These are phyloP conservation scores for Propithecus coquereli DNA, from an alignment of 2,113 vertebrate genomes.

Conservation along the genomic window DNA sequence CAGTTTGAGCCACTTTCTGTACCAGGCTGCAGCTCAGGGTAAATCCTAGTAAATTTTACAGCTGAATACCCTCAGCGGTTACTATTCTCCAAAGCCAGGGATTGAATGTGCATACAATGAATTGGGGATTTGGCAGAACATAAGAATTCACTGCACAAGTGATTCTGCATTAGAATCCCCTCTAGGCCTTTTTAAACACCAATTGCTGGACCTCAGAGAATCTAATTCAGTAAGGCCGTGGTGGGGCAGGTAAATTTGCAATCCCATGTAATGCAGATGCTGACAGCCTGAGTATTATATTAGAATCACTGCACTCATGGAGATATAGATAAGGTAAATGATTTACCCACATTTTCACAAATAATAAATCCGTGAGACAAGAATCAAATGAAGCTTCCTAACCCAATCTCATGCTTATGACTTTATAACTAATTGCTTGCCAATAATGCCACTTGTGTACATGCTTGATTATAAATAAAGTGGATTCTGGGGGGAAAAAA, in stretches of 20 bases:
- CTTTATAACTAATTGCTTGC: neutral
- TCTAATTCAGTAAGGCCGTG: neutral
- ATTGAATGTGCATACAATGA: neutral
- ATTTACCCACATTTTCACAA: neutral
- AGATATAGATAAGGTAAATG: neutral
- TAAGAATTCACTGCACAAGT: neutral
- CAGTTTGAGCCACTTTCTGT: neutral
- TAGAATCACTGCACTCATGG: neutral
- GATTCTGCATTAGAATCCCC: neutral
- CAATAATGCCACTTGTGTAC: neutral
- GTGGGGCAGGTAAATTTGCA: neutral
- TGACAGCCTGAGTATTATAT: neutral
- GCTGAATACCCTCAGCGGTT: neutral
- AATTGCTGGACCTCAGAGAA: neutral
- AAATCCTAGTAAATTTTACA: neutral
- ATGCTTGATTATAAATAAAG: neutral
- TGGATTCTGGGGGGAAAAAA: neutral
- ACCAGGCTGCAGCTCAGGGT: neutral
- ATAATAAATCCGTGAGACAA: neutral
- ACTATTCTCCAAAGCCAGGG: neutral
- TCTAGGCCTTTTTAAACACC: neutral
- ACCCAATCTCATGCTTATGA: rapidly evolving
- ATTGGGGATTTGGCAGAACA: neutral
- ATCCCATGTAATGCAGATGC: neutral
- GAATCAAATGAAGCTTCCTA: neutral